Conservation (phyloP, 1,140 invertebrate genomes). For the Drosophila novamexicana region DNA sequence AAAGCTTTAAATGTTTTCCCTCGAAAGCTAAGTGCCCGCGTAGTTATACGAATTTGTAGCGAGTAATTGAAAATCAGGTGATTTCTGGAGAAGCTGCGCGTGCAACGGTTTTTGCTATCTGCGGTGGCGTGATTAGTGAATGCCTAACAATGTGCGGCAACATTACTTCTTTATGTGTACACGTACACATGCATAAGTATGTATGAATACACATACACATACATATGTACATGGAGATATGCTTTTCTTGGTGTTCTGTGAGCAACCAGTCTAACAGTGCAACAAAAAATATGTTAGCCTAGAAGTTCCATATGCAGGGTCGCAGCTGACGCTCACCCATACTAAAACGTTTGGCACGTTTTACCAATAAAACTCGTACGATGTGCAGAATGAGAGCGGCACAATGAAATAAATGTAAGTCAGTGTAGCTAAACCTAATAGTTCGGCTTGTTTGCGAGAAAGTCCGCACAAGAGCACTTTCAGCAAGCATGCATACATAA, state of each 20-base stretch:
- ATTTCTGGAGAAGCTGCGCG: constrained; percentile 67
- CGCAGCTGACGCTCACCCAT: constrained; percentile 30
- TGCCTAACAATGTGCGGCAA: constrained; percentile 36
- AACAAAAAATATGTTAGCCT: constrained; percentile 55
- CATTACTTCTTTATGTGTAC: constrained; percentile 15
- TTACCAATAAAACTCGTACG: constrained; percentile 74
- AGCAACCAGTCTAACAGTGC: constrained; percentile 47
- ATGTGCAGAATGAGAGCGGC: constrained; percentile 63
- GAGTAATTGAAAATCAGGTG: constrained; percentile 80
- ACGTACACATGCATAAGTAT: background rate
- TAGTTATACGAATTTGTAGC: constrained; percentile 33
- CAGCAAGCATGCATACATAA: background rate
- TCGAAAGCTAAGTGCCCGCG: constrained; percentile 20
- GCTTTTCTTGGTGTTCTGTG: background rate
- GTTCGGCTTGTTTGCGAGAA: constrained; percentile 20
- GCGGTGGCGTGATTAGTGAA: constrained; percentile 52
- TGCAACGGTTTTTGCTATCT: constrained; percentile 18
- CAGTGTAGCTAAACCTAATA: constrained; percentile 25
- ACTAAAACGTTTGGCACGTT: constrained; percentile 38
- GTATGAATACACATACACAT: constrained; percentile 1
- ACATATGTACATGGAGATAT: background rate
- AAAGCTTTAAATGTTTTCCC: constrained; percentile 26
- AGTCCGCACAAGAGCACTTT: constrained; percentile 6
- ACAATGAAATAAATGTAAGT: constrained; percentile 55
- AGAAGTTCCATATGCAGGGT: constrained; percentile 10